A percentile compares a stretch with the other conserved stretches of the same genome.
Conservation (phyloP, 2,797 vertebrate genomes). For the Pipistrellus nathusii region DNA sequence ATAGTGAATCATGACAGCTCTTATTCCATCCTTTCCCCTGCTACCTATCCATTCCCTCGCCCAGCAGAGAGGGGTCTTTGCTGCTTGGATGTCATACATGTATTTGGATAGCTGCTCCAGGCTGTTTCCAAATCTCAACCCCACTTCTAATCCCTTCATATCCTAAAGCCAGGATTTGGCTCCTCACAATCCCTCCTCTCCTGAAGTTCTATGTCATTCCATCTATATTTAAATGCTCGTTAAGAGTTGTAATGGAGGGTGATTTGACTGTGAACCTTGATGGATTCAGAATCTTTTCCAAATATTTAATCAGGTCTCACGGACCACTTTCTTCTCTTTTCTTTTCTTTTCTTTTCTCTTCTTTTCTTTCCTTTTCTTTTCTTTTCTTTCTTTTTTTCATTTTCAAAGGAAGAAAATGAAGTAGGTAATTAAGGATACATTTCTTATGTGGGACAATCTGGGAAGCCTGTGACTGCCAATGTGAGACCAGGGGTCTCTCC, state of each 20-base stretch:
- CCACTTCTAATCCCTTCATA: not conserved
- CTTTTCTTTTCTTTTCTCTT: not conserved
- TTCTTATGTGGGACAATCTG: not conserved
- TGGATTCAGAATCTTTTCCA: slow-evolving; percentile 32
- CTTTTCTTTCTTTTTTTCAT: not conserved
- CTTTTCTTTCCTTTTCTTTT: not conserved
- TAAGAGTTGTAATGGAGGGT: not conserved
- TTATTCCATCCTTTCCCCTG: not conserved
- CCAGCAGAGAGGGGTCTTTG: not conserved
- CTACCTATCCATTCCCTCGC: not conserved
- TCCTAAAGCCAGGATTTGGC: not conserved
- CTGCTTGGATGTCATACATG: not conserved
- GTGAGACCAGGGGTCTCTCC: not conserved
- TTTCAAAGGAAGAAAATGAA: slow-evolving; percentile 25
- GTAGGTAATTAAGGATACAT: not conserved
- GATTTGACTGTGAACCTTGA: not conserved
- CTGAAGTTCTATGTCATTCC: slow-evolving; percentile 18
- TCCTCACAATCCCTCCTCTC: not conserved
- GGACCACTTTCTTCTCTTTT: not conserved
- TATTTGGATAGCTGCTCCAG: not conserved
- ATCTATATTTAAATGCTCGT: not conserved
- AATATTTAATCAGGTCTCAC: not conserved
- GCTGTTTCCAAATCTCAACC: not conserved
- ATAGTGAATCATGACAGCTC: not conserved
- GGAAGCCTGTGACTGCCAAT: not conserved